A percentile compares a stretch with the other conserved stretches of the same genome.
These are phyloP conservation scores for Moxostoma hubbsi DNA, from an alignment of 2,797 vertebrate genomes.

Conservation along the genomic window DNA sequence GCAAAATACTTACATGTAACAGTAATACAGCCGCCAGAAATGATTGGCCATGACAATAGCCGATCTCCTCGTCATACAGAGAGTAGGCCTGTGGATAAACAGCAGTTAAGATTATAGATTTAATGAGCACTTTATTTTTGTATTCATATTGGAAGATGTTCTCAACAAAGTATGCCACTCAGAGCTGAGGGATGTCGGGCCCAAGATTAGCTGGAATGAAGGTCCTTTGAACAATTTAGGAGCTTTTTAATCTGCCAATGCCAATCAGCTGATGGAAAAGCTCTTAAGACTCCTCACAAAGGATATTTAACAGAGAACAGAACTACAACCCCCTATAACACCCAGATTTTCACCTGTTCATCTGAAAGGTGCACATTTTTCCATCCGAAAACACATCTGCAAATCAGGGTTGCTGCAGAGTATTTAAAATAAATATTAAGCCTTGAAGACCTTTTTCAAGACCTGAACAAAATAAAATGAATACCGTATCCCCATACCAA, in stretches of 20 bases:
- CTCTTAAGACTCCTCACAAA: constrained; percentile 51
- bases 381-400: not conserved
- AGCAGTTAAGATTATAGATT: not conserved
- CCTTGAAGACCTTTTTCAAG: too few relatives aligned
- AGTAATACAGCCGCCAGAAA: constrained; percentile 96
- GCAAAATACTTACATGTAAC: constrained; percentile 88
- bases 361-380: not conserved
- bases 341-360: not conserved
- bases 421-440: too few relatives aligned
- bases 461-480: too few relatives aligned
- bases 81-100: constrained; percentile 87
- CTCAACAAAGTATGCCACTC: not conserved
- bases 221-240: constrained; percentile 50
- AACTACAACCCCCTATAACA: not conserved
- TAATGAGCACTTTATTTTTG: too few relatives aligned
- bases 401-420: not conserved
- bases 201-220: constrained; percentile 43
- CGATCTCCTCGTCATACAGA: constrained; percentile 95
- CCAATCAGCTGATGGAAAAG: constrained; percentile 55
- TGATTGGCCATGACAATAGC: constrained; percentile 98
- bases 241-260: constrained; percentile 56
- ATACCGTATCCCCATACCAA: too few relatives aligned
- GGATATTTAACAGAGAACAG: constrained; percentile 26
- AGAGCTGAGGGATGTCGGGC: not conserved
- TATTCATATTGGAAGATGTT: not conserved